Conservation (phyloP, 2,797 vertebrate genomes). For the Diplodus sargus region DNA sequence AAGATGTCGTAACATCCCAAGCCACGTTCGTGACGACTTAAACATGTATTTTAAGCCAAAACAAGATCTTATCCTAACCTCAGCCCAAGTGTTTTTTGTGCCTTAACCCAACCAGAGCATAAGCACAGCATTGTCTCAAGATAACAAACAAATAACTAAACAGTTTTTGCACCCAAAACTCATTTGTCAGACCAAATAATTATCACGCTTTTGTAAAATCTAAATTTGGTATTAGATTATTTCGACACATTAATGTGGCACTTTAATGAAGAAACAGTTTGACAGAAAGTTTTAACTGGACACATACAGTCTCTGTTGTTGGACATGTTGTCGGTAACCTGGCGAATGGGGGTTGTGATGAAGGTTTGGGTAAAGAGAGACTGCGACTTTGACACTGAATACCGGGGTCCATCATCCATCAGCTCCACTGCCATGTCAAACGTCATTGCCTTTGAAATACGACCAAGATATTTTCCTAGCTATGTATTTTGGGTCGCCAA, state of each 20-base stretch:
- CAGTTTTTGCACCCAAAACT: no score
- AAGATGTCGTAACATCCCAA: no score
- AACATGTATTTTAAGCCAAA: no score
- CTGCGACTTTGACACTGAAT: background rate
- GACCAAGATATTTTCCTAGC: background rate
- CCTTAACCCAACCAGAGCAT: no score
- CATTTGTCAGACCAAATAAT: no score
- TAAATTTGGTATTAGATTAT: background rate
- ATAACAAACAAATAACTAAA: background rate
- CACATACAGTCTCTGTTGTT: background rate
- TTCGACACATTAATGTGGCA: background rate
- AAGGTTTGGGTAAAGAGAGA: background rate
- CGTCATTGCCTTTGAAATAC: background rate
- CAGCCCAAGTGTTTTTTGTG: no score
- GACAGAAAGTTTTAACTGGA: background rate
- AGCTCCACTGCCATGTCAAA: background rate
- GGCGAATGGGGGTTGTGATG: background rate
- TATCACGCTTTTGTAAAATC: background rate
- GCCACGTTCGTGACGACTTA: no score
- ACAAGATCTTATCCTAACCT: no score
- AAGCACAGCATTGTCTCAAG: no score
- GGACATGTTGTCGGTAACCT: background rate
- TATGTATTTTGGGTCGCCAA: background rate
- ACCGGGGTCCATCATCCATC: background rate
- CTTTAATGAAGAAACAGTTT: background rate